Base-by-base conservation (phyloP, 2,113 vertebrate species). In the Chrysemys picta region DNA sequence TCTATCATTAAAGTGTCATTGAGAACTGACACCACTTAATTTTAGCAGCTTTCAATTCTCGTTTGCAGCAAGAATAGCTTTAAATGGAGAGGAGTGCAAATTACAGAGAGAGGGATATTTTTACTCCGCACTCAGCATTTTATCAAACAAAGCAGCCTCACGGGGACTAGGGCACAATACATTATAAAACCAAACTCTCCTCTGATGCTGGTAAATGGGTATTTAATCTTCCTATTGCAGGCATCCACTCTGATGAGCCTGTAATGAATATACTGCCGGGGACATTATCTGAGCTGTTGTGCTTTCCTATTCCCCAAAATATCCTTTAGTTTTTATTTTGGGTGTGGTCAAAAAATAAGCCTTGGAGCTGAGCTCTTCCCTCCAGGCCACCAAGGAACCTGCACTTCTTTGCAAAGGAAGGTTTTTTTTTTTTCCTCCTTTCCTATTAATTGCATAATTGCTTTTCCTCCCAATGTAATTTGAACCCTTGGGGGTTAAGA, bases 1-100 rank as follows among this genome's bases (percentile, higher is more conserved):
- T 98, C 98, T 99, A 99, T 99, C 99, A 99, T 99, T 99, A 99
- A 99, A 99, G 99, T 99, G 99, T 99, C 99, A 99, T 99, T 99
- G 99, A 99, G 98, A 99, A 99, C 98, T 99, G 99, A 99, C 99
- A 99, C 99, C 98, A 99, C 99, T 99, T 99, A 99, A 99, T 99
- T 99, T 99, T 99, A 99, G 99, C 99, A 99, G 98, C 98, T 99
- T 99, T 99, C 99, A 98, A 98, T 99, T 99, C 98, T 98, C 98
- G 94, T 99, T 98, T 98, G 98, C 97, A 98, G 98, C 94, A 97
- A 98, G 97, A 98, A 98, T 97, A 98, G 97, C 98, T 98, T 98
- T 98, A 98, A 98, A 98, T 97, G 97, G 97, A 98, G 98, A 98
- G 98, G 97, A 98, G 98, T 95, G 97, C 97, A 98, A 98, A 98